A percentile compares a stretch with the other conserved stretches of the same genome.
phyloP scores from a whole-genome alignment of 2,888 invertebrate genomes.

The Fissipunctia ypsillon region DNA sequence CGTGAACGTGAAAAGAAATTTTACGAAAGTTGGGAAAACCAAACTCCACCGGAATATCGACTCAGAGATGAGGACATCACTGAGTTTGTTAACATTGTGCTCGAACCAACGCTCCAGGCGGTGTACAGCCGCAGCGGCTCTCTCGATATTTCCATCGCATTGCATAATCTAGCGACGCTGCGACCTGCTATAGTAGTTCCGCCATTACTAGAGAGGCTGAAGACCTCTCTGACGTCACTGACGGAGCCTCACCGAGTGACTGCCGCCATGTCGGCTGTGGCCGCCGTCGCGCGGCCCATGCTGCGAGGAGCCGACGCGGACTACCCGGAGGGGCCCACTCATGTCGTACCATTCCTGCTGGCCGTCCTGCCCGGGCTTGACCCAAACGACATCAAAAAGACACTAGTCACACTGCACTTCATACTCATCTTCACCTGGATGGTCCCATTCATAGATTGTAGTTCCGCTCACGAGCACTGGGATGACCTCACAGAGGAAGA shows the following conservation, averaged over 20 bases:
- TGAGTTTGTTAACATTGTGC: conserved; percentile 94
- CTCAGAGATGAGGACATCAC: conserved; percentile 95
- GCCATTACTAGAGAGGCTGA: conserved; percentile 94
- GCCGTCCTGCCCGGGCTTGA: conserved; percentile 97
- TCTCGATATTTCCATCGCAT: conserved; percentile 92
- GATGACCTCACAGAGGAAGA: conserved; percentile 95
- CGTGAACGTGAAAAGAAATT: conserved; percentile 92
- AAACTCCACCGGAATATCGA: conserved; percentile 92
- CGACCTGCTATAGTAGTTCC: conserved; percentile 96
- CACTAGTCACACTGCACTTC: conserved; percentile 94
- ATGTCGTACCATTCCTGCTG: conserved; percentile 95
- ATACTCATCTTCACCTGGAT: conserved; percentile 94
- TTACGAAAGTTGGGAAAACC: conserved; percentile 92
- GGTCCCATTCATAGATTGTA: conserved; percentile 96
- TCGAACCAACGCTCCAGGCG: conserved; percentile 94
- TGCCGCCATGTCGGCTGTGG: conserved; percentile 93
- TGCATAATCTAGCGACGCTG: conserved; percentile 94
- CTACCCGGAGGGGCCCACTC: conserved; percentile 94
- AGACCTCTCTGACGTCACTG: conserved; percentile 95
- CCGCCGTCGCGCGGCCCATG: conserved; percentile 92
- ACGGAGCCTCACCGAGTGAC: conserved; percentile 97
- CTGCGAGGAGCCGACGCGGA: conserved; percentile 88
- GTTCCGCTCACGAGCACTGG: conserved; percentile 92
- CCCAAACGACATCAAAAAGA: conserved; percentile 95
- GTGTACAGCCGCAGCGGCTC: conserved; percentile 94